Conservation (phyloP, 2,888 invertebrate species). For the Torymus tubicola region DNA sequence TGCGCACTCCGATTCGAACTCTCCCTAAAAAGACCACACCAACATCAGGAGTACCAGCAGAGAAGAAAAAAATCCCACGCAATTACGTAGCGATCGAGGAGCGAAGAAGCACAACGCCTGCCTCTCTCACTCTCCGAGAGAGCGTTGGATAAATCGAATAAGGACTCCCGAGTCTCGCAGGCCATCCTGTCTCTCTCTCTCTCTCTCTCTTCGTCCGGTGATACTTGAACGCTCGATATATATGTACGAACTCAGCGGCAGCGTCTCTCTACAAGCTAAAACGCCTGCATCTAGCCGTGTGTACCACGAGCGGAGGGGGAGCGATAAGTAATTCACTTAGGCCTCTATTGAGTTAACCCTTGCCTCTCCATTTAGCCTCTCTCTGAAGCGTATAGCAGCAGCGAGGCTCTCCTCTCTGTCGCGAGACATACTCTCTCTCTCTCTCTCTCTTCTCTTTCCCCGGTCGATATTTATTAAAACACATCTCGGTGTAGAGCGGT, state of each 20-base stretch:
- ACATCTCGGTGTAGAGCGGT: neutral
- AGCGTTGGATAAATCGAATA: conserved; percentile 47
- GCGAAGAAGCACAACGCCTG: conserved; percentile 17
- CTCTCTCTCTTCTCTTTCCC: neutral
- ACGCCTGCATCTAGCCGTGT: conserved; percentile 72
- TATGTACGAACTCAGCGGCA: too few relatives aligned
- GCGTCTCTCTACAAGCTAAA: conserved; percentile 61
- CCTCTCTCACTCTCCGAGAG: too few relatives aligned
- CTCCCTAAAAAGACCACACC: too few relatives aligned
- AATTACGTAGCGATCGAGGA: conserved; percentile 16
- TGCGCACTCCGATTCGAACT: too few relatives aligned
- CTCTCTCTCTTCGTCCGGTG: neutral
- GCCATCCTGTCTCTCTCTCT: conserved; percentile 2
- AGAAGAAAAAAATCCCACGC: too few relatives aligned
- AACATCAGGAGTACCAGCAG: too few relatives aligned
- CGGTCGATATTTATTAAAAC: conserved; percentile 38
- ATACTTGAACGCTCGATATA: too few relatives aligned
- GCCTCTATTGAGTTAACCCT: conserved; percentile 76
- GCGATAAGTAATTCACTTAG: conserved; percentile 77
- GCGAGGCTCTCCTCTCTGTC: conserved; percentile 21
- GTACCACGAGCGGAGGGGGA: conserved; percentile 66
- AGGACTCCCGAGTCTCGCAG: conserved; percentile 36
- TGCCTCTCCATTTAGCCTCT: conserved; percentile 74
- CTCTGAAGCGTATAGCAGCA: conserved; percentile 69
- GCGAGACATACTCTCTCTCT: neutral